phyloP scores from a whole-genome alignment of 2,797 vertebrate species.

The Microctenopoma lineatum region DNA sequence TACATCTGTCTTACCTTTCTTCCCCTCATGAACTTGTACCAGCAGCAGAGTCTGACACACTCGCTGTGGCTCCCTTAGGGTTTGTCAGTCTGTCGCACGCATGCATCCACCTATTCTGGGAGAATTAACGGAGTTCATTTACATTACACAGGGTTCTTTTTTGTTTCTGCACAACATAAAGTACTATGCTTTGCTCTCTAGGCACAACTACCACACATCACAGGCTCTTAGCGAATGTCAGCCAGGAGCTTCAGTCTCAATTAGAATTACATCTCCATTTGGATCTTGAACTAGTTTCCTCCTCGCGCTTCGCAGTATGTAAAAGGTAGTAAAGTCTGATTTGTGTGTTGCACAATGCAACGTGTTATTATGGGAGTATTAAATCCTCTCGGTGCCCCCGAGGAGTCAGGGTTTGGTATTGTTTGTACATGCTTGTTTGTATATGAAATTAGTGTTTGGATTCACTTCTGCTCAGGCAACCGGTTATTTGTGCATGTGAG shows the following conservation, averaged over 20 bases:
- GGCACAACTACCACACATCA: conserved; percentile 26
- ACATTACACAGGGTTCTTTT: conserved; percentile 34
- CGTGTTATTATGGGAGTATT: conserved; percentile 50
- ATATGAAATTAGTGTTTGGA: conserved; percentile 40
- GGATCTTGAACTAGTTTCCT: conserved; percentile 38
- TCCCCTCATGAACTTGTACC: conserved; percentile 16
- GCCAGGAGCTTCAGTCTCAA: conserved; percentile 38
- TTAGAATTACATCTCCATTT: conserved; percentile 59
- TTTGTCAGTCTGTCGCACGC: conserved; percentile 15
- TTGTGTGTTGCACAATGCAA: conserved; percentile 39
- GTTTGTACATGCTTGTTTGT: conserved; percentile 46
- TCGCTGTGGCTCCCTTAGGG: conserved; percentile 5
- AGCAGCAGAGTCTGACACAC: conserved; percentile 19
- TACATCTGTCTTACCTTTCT: conserved; percentile 4
- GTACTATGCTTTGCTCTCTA: conserved; percentile 13
- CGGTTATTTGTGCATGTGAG: conserved; percentile 32
- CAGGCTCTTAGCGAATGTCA: conserved; percentile 23
- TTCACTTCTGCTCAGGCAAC: conserved; percentile 37
- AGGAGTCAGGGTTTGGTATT: conserved; percentile 35
- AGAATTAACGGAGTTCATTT: conserved; percentile 36
- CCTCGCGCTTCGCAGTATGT: conserved; percentile 14
- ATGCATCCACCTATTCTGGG: conserved; percentile 14
- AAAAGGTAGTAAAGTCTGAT: conserved; percentile 22
- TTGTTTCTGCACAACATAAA: conserved; percentile 27
- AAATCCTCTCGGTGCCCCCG: conserved; percentile 27